Percentiles rank a stretch among this genome's conserved stretches.
Conservation (phyloP, 2,113 vertebrate genomes). For the Nycticryphes semicollaris region DNA sequence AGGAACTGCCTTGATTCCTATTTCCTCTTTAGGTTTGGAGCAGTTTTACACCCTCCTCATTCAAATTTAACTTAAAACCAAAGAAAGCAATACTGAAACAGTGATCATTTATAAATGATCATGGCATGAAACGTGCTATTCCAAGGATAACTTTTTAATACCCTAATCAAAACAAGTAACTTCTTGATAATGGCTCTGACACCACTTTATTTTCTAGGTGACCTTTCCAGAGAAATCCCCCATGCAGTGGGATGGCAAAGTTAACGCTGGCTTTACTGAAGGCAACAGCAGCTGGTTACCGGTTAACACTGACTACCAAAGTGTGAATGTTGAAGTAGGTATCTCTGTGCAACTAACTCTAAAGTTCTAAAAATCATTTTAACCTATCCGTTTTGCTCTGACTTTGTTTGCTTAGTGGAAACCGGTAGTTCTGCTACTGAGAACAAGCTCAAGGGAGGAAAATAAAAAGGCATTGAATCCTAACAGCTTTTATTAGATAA, state of each 20-base stretch:
- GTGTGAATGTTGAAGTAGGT: constrained; percentile 89
- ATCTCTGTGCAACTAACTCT: not conserved
- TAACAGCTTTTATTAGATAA: not conserved
- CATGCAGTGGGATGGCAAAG: constrained; percentile 89
- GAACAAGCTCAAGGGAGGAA: not conserved
- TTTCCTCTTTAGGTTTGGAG: not conserved
- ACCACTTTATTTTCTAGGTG: not conserved
- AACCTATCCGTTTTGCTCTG: not conserved
- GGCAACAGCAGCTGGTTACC: constrained; percentile 86
- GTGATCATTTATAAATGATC: too few species aligned
- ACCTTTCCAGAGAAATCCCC: constrained; percentile 83
- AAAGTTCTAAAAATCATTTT: not conserved
- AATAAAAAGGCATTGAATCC: not conserved
- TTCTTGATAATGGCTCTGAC: not conserved
- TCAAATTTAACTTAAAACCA: not conserved
- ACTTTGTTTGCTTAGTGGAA: not conserved
- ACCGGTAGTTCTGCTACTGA: not conserved
- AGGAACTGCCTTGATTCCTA: not conserved
- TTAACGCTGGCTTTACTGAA: constrained; percentile 88
- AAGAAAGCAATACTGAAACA: not conserved
- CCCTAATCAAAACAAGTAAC: not conserved
- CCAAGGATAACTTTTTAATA: not conserved
- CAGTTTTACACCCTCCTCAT: not conserved
- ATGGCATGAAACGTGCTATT: not conserved
- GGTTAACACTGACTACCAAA: constrained; percentile 77